A percentile compares a stretch with the other conserved stretches of the same genome.
phyloP scores from a whole-genome alignment of 1,140 invertebrate genomes.

The Physella acuta region DNA sequence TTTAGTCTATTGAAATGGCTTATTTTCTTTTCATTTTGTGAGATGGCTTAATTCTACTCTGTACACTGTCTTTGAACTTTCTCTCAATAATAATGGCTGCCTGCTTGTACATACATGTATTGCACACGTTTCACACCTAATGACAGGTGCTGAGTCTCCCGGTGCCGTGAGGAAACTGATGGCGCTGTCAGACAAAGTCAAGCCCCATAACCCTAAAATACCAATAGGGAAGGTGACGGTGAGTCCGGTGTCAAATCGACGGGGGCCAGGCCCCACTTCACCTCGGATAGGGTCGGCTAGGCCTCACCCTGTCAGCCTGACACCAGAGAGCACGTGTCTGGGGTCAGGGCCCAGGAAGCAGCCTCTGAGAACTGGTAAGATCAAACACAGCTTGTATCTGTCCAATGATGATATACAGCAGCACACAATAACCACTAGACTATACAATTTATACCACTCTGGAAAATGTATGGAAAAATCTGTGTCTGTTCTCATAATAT shows the following conservation, averaged over 20 bases:
- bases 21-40: no score
- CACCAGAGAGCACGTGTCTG: conserved; percentile 89
- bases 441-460: no score
- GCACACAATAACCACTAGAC: no score
- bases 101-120: conserved; percentile 17
- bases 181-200: conserved; percentile 81
- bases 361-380: conserved; percentile 77
- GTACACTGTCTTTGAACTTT: not conserved
- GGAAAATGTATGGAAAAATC: no score
- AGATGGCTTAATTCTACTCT: not conserved
- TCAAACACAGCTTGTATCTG: not conserved
- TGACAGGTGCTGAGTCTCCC: conserved; percentile 83
- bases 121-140: conserved; percentile 22
- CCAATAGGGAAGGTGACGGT: conserved; percentile 43
- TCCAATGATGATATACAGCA: no score
- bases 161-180: conserved; percentile 92
- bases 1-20: no score
- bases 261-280: conserved; percentile 68
- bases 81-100: conserved; percentile 1
- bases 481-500: no score
- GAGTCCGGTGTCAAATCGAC: conserved; percentile 63
- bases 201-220: conserved; percentile 63
- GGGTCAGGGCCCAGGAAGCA: conserved; percentile 85
- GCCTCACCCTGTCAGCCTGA: conserved; percentile 80
- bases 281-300: conserved; percentile 61